These are phyloP conservation scores for Pipra filicauda DNA, from an alignment of 2,113 vertebrate species.

Conservation along the genomic window DNA sequence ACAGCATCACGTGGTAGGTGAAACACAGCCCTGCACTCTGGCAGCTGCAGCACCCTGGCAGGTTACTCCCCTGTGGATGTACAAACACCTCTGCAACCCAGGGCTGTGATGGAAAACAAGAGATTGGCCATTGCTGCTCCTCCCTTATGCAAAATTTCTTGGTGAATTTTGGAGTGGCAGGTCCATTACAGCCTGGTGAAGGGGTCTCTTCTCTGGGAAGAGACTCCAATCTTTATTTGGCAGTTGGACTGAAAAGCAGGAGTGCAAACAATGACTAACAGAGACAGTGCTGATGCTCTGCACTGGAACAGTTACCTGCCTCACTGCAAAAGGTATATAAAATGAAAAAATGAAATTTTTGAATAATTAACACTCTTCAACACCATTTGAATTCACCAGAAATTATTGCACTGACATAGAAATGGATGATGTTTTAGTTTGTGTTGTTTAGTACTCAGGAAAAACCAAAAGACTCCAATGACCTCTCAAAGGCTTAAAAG, in stretches of 20 bases:
- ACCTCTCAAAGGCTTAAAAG: background rate
- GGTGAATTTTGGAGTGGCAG: background rate
- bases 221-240: background rate
- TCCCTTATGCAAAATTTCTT: background rate
- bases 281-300: background rate
- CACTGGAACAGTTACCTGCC: background rate
- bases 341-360: background rate
- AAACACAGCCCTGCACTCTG: background rate
- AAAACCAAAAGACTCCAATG: background rate
- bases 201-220: background rate
- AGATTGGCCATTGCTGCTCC: background rate
- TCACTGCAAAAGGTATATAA: background rate
- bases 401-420: background rate
- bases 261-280: background rate
- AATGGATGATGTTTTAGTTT: background rate
- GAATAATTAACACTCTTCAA: background rate
- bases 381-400: background rate
- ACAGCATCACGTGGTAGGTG: rapidly evolving
- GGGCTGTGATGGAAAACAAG: background rate
- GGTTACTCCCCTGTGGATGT: background rate
- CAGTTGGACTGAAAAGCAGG: background rate
- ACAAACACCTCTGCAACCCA: background rate
- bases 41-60: background rate
- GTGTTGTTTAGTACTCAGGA: background rate
- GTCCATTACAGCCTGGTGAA: rapidly evolving